A percentile compares a stretch with the other conserved stretches of the same genome.
These are phyloP conservation scores for Arrhopalites spinosus DNA, from an alignment of 2,888 invertebrate genomes.

Conservation along the genomic window DNA sequence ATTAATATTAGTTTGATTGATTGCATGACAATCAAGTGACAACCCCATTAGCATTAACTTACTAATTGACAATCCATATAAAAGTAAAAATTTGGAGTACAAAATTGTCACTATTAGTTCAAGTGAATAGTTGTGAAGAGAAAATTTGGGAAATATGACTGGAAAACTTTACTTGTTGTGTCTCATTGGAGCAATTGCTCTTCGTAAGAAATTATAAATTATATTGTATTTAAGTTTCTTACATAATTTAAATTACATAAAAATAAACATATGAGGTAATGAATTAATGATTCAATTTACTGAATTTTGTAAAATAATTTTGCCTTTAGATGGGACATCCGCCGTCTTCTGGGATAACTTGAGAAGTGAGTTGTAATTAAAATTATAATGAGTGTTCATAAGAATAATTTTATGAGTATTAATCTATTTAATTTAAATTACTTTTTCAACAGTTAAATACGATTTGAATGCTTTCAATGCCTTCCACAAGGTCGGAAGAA, in stretches of 20 bases:
- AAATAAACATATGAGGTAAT: neutral
- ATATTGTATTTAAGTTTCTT: neutral
- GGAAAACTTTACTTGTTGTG: neutral
- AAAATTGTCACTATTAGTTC: no score
- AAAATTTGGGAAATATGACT: no score
- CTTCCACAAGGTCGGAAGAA: slow-evolving; percentile 13
- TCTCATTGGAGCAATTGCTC: neutral
- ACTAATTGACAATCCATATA: no score
- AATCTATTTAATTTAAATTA: neutral
- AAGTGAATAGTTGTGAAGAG: no score
- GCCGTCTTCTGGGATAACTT: neutral
- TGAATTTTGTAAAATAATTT: no score
- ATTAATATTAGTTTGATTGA: no score
- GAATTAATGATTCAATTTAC: no score
- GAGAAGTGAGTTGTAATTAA: neutral
- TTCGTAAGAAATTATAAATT: neutral
- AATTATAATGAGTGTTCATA: neutral
- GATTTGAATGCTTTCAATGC: slow-evolving; percentile 23
- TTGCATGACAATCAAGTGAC: no score
- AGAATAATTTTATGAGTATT: neutral
- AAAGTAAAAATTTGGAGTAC: no score
- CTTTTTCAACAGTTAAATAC: slow-evolving; percentile 21
- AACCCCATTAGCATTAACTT: no score
- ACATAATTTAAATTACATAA: neutral
- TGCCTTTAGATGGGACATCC: no score